Evolutionary conservation across 2,113 vertebrate species (phyloP), one percentile per base, ranked within the genome.

Genomic region (Brachirus orientalis): DNA sequence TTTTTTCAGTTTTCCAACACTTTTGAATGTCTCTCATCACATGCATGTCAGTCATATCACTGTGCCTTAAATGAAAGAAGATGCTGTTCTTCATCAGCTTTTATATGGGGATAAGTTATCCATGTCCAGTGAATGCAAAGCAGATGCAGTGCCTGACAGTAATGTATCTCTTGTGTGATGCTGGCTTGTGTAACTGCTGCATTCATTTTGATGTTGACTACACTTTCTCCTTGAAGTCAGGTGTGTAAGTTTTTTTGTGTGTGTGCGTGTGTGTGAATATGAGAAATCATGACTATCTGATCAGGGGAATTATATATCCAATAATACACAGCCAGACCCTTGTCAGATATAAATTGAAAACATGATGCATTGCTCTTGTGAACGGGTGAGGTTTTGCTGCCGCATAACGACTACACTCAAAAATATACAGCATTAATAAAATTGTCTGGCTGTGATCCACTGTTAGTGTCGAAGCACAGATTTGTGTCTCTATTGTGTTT

Each of bases 171-270:
- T 36, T 37, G 16, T 8, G 4, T 60, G 47, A 65, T 1, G 22
- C 64, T 70, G 8, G 5, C 35, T 43, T 74, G 56, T 16, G 18
- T 77, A 75, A 80, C 37, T 68, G 46, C 69, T 61, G 61, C 68
- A 64, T 80, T 91, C 58, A 79, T 80, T 53, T 64, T 46, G 53
- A 75, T 83, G 67, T 63, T 50, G 11, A 40, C 55, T 63, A 59
- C 69, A 65, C 63, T 74, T 69, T 81, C 60, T 62, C 66, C 59
- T 79, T 72, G 10, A 79, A 75, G 35, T 69, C 19, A 35, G 44
- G 38, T 60, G 22, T 65, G 51, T 17, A 22, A 46, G 47, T 19
- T 10, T 55, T 52, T 60, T 60, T 73, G 17, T 52, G 56, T 20
- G 65, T 53, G 51, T 37, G 10, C 38, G 20, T 40, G 17, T 37